Conservation (phyloP, 2,797 vertebrate genomes). For the Sylvia borin region DNA sequence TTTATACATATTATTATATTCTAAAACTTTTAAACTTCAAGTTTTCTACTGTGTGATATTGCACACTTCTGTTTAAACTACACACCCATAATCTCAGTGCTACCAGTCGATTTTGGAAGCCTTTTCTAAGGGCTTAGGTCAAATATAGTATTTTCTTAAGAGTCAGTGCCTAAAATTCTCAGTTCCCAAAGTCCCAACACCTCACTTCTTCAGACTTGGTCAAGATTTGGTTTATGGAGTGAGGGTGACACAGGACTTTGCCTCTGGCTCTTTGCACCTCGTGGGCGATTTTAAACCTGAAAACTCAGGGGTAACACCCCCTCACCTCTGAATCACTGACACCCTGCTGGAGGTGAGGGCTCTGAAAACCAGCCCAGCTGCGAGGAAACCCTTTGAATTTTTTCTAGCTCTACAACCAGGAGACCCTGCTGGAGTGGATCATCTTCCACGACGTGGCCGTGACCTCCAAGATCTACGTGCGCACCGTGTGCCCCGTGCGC, state of each 20-base stretch:
- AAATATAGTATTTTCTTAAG: no score
- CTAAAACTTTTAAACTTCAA: no score
- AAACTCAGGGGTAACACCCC: fast-evolving
- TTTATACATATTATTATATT: no score
- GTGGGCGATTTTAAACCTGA: background rate
- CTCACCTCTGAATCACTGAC: background rate
- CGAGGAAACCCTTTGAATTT: background rate
- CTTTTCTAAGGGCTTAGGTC: no score
- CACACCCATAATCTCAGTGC: no score
- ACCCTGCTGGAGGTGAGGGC: background rate
- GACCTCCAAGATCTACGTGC: constrained; percentile 92
- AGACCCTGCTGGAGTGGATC: constrained; percentile 90
- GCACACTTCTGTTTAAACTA: no score
- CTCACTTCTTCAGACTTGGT: background rate
- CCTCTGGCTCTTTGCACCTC: background rate
- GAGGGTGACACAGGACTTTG: background rate
- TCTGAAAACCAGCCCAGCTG: background rate
- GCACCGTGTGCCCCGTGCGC: constrained; percentile 92
- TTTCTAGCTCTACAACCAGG: constrained; percentile 88
- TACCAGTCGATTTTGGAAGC: no score
- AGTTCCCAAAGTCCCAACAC: no score
- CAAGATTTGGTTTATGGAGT: background rate
- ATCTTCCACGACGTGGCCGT: constrained; percentile 94
- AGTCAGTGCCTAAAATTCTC: no score
- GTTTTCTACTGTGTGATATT: no score